These are phyloP conservation scores for Drosophila cyrtoloma DNA, from an alignment of 2,888 invertebrate genomes.

Conservation along the genomic window DNA sequence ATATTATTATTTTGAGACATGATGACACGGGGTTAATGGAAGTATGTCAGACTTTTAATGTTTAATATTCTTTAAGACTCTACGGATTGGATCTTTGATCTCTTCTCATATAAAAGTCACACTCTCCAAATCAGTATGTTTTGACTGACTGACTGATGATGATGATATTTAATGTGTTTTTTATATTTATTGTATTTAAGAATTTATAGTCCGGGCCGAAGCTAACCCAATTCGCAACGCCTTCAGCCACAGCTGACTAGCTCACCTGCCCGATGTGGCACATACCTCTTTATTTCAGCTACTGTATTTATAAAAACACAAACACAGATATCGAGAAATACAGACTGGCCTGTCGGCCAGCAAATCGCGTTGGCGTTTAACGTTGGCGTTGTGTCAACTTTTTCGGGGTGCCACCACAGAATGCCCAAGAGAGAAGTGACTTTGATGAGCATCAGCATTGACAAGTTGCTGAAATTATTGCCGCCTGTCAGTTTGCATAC, in stretches of 20 bases:
- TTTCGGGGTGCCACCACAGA: constrained; percentile 26
- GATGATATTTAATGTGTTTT: constrained; percentile 33
- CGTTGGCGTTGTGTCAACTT: constrained; percentile 72
- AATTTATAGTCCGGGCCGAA: constrained; percentile 61
- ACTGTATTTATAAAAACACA: constrained; percentile 76
- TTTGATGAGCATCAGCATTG: constrained; percentile 78
- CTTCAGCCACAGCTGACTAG: constrained; percentile 30
- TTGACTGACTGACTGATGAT: constrained; percentile 21
- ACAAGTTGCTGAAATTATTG: constrained; percentile 78
- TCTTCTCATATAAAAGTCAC: background rate
- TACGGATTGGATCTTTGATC: constrained; percentile 14
- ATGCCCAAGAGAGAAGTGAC: constrained; percentile 54
- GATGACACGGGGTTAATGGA: background rate
- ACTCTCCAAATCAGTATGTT: background rate
- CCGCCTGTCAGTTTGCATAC: constrained; percentile 69
- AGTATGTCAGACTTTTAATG: background rate
- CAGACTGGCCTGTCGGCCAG: constrained; percentile 44
- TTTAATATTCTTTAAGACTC: background rate
- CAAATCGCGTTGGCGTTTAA: constrained; percentile 30
- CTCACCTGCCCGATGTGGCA: constrained; percentile 64
- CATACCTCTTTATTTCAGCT: constrained; percentile 62
- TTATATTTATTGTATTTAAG: constrained; percentile 15
- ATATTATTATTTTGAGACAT: background rate
- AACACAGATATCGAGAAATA: constrained; percentile 60
- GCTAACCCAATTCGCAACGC: constrained; percentile 58